Percentiles rank a stretch among this genome's conserved stretches.
Evolutionary conservation across 2,113 vertebrate genomes (phyloP).

Genomic region (Etia nguti): DNA sequence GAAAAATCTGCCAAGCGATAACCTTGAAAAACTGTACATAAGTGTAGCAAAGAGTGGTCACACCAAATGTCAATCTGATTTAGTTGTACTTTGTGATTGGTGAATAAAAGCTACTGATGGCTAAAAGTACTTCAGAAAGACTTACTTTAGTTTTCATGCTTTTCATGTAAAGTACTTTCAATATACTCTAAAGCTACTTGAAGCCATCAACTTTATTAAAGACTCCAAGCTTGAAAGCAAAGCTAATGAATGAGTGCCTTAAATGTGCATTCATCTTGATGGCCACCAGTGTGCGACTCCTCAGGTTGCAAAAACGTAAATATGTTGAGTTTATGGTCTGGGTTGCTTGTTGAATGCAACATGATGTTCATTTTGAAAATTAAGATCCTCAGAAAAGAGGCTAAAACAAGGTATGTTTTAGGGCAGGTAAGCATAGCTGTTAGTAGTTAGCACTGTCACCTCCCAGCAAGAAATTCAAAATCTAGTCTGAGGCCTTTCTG

Average conservation of each 20-base stretch:
- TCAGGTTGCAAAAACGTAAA: neutral
- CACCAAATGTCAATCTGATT: neutral
- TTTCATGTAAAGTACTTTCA: neutral
- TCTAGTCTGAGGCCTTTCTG: neutral
- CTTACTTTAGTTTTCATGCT: neutral
- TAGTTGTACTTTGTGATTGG: neutral
- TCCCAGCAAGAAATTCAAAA: neutral
- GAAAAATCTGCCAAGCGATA: neutral
- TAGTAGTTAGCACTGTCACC: neutral
- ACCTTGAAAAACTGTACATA: neutral
- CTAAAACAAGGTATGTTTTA: neutral
- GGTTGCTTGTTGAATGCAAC: neutral
- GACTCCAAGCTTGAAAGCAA: neutral
- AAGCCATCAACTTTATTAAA: neutral
- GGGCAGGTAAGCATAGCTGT: neutral
- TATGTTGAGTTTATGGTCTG: rapidly evolving
- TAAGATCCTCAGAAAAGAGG: neutral
- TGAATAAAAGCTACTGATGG: neutral
- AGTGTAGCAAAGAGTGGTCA: neutral
- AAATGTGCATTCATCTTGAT: neutral
- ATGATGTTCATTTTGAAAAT: neutral
- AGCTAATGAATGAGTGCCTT: neutral
- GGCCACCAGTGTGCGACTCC: neutral
- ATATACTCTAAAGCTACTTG: neutral
- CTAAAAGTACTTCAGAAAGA: neutral